Conservation (phyloP, 2,888 invertebrate species). For the Drosophila buzzatii region DNA sequence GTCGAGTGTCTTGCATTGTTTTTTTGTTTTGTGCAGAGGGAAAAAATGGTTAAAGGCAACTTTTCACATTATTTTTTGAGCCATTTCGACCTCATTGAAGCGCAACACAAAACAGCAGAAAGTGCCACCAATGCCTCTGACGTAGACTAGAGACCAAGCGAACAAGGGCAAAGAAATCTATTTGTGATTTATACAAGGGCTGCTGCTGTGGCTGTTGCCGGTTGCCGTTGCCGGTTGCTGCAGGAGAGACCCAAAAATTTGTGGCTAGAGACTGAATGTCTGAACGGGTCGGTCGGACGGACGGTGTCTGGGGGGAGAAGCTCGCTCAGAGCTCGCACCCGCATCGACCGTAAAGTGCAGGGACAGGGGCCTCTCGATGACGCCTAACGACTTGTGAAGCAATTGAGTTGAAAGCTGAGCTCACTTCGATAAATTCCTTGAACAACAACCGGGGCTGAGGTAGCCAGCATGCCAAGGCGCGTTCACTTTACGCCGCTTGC, state of each 20-base stretch:
- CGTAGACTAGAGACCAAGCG: slow-evolving; percentile 56
- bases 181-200: slow-evolving; percentile 73
- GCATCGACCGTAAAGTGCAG: slow-evolving; percentile 69
- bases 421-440: slow-evolving; percentile 60
- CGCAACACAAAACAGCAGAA: slow-evolving; percentile 78
- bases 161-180: slow-evolving; percentile 67
- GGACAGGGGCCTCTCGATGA: slow-evolving; percentile 67
- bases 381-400: slow-evolving; percentile 81
- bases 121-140: slow-evolving; percentile 69
- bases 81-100: slow-evolving; percentile 82
- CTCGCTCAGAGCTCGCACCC: slow-evolving; percentile 1
- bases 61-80: slow-evolving; percentile 81
- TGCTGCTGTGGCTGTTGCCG: neutral
- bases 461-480: slow-evolving; percentile 43
- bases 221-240: neutral
- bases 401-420: slow-evolving; percentile 81
- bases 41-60: slow-evolving; percentile 70
- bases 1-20: slow-evolving; percentile 50
- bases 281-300: neutral
- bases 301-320: slow-evolving; percentile 1
- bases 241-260: slow-evolving; percentile 53
- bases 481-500: slow-evolving; percentile 64
- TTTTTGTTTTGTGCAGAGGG: slow-evolving; percentile 34
- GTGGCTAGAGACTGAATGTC: slow-evolving; percentile 27
- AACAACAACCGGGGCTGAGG: slow-evolving; percentile 16